Evolutionary conservation across 2,888 invertebrate species (phyloP).

Genomic region (Scotopteryx bipunctaria): DNA sequence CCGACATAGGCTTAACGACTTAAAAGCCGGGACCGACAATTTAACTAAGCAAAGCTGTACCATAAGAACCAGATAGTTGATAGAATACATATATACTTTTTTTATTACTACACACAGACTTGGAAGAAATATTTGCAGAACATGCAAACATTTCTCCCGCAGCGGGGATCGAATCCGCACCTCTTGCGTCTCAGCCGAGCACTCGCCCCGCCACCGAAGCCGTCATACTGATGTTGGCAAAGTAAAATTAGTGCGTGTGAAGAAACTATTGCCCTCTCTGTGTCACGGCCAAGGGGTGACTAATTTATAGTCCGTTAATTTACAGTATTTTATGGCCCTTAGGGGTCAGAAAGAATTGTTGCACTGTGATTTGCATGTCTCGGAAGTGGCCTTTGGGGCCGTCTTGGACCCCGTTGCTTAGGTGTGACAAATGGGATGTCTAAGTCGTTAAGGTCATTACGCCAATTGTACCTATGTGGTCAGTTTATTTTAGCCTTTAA

Average conservation of each 20-base stretch:
- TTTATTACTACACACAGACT: too few species aligned
- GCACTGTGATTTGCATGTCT: slow-evolving; percentile 73
- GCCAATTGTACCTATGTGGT: slow-evolving; percentile 8
- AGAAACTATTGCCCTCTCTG: background rate
- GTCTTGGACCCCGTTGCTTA: slow-evolving; percentile 36
- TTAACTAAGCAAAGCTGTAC: too few species aligned
- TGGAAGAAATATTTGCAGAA: too few species aligned
- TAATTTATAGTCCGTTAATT: slow-evolving; percentile 72
- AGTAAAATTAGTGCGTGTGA: background rate
- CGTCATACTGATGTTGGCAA: too few species aligned
- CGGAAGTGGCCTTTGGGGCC: slow-evolving; percentile 54
- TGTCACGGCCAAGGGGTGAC: slow-evolving; percentile 47
- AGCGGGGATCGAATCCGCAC: too few species aligned
- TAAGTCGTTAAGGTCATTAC: slow-evolving; percentile 11
- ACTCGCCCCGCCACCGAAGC: too few species aligned
- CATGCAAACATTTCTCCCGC: too few species aligned
- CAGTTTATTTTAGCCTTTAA: background rate
- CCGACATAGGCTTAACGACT: too few species aligned
- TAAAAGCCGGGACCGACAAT: too few species aligned
- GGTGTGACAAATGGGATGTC: slow-evolving; percentile 30
- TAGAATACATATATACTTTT: too few species aligned
- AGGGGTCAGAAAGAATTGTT: slow-evolving; percentile 64
- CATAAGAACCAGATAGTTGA: too few species aligned
- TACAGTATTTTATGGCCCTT: slow-evolving; percentile 59
- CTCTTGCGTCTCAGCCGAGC: too few species aligned